Percentiles rank a stretch among this genome's conserved stretches.
Evolutionary conservation across 2,797 vertebrate genomes (phyloP).

Genomic region (Notolepis coatsorum): DNA sequence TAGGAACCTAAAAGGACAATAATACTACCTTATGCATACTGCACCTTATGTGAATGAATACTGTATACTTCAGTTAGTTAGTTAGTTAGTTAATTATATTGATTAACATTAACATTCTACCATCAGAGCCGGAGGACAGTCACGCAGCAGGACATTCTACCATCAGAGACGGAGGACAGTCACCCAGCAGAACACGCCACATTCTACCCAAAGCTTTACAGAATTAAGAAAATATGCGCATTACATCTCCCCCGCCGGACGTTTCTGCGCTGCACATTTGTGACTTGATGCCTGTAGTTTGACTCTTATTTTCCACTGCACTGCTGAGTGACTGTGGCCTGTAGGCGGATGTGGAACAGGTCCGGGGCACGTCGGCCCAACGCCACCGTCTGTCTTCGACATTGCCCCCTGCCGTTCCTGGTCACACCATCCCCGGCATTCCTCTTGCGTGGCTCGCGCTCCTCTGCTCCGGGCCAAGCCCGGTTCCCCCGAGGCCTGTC

Average conservation of each 20-base stretch:
- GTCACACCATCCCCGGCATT: constrained; percentile 72
- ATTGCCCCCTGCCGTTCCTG: constrained; percentile 72
- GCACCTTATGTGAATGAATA: too few relatives aligned
- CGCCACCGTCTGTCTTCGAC: constrained; percentile 79
- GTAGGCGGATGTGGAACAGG: constrained; percentile 58
- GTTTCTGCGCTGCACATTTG: constrained; percentile 51
- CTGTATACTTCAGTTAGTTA: too few relatives aligned
- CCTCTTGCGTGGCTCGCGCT: constrained; percentile 75
- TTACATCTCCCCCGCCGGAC: constrained; percentile 30
- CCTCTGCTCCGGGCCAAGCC: constrained; percentile 63
- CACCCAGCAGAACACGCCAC: not conserved
- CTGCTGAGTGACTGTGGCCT: constrained; percentile 18
- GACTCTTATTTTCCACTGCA: constrained; percentile 44
- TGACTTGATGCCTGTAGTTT: constrained; percentile 40
- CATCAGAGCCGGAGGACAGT: not conserved
- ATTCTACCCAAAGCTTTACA: not conserved
- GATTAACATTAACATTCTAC: too few relatives aligned
- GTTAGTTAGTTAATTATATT: too few relatives aligned
- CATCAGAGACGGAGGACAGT: not conserved
- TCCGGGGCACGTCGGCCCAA: constrained; percentile 53
- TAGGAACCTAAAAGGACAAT: too few relatives aligned
- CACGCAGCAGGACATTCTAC: not conserved
- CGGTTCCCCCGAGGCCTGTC: constrained; percentile 66
- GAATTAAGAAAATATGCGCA: constrained; percentile 26
- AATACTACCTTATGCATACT: too few relatives aligned